phyloP scores from a whole-genome alignment of 2,888 invertebrate species.

The Hypselothyrea guttata region DNA sequence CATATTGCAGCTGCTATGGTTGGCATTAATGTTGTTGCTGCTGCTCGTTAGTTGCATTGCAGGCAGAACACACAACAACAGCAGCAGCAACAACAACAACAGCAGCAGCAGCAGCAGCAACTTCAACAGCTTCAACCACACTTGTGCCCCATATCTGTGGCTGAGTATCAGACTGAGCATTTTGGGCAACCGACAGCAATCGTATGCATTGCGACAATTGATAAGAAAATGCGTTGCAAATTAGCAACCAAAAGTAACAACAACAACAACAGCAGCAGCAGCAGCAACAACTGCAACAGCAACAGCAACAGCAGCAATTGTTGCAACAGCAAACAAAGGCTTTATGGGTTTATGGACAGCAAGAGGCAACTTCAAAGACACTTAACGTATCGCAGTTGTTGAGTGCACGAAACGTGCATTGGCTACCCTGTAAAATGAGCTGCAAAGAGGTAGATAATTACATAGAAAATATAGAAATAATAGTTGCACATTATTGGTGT shows the following conservation, averaged over 20 bases:
- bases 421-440: too few relatives aligned
- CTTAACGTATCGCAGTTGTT: too few relatives aligned
- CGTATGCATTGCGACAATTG: constrained; percentile 72
- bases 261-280: constrained; percentile 12
- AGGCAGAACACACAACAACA: constrained; percentile 25
- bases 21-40: constrained; percentile 22
- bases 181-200: constrained; percentile 38
- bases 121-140: constrained; percentile 18
- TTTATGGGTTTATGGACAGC: background rate
- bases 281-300: constrained; percentile 6
- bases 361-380: background rate
- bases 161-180: constrained; percentile 45
- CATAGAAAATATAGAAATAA: too few relatives aligned
- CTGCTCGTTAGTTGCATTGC: constrained; percentile 43
- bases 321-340: background rate
- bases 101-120: constrained; percentile 13
- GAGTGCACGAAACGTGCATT: too few relatives aligned
- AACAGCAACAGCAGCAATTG: background rate
- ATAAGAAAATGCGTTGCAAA: constrained; percentile 74
- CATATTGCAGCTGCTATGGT: constrained; percentile 25
- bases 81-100: too few relatives aligned
- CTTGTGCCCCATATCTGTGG: constrained; percentile 64
- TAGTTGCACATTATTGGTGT: background rate
- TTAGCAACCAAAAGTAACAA: constrained; percentile 47
- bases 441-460: too few relatives aligned